A percentile compares a stretch with the other conserved stretches of the same genome.
These are phyloP conservation scores for Exocentrus adspersus DNA, from an alignment of 2,888 invertebrate genomes.

Conservation along the genomic window DNA sequence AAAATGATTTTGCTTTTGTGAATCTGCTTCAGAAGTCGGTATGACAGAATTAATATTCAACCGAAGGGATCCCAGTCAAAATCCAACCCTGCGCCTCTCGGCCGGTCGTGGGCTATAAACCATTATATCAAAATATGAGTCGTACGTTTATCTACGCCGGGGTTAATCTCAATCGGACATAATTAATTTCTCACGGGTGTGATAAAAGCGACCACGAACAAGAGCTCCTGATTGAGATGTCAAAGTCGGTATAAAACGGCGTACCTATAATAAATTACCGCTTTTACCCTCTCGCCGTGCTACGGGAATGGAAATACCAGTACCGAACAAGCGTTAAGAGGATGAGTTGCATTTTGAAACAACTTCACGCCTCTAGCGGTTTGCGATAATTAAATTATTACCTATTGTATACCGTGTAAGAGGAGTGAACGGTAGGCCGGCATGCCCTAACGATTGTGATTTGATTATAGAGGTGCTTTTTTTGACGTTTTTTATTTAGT, in stretches of 20 bases:
- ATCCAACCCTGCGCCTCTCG: neutral
- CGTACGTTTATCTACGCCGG: slow-evolving; percentile 40
- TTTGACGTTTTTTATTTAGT: too few relatives aligned
- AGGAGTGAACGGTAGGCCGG: slow-evolving; percentile 24
- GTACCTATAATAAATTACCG: slow-evolving; percentile 61
- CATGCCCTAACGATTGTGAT: neutral
- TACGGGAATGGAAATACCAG: slow-evolving; percentile 25
- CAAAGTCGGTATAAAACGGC: slow-evolving; percentile 57
- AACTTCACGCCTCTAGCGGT: slow-evolving; percentile 40
- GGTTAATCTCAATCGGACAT: slow-evolving; percentile 60
- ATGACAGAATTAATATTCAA: too few relatives aligned
- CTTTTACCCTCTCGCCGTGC: slow-evolving; percentile 54
- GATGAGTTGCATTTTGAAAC: slow-evolving; percentile 43
- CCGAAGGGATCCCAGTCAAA: too few relatives aligned
- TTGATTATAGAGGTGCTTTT: neutral
- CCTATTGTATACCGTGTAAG: slow-evolving; percentile 36
- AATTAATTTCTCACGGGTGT: slow-evolving; percentile 61
- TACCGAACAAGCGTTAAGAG: slow-evolving; percentile 25
- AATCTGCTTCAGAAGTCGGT: too few relatives aligned
- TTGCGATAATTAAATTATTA: slow-evolving; percentile 44
- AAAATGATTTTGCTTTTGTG: too few relatives aligned
- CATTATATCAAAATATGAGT: slow-evolving; percentile 41
- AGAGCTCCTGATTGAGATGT: slow-evolving; percentile 61
- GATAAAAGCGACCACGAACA: slow-evolving; percentile 59
- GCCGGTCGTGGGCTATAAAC: slow-evolving; percentile 31